Evolutionary conservation across 2,888 invertebrate species (phyloP), one percentile per base, ranked within the genome.

Genomic region (Dolichopus griseipennis): DNA sequence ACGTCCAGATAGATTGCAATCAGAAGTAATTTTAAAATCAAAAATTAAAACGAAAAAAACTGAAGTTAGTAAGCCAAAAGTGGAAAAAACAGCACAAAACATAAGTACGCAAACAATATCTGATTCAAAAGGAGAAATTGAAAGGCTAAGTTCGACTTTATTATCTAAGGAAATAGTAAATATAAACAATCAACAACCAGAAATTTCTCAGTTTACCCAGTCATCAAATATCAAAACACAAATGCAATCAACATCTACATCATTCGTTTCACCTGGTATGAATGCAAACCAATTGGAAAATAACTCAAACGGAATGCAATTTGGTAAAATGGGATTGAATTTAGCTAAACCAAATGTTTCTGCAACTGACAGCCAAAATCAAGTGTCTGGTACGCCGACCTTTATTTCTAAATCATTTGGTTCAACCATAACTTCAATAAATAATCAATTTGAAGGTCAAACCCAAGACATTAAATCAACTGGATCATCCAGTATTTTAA

Each of bases 21-120:
- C 81, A 0, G 81, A 81, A 71, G 78, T 81, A 0, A 77, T 82
- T 66, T 69, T 79, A 18, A 81, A 81, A 72, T 78, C 77, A 3
- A 79, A 76, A 65, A 68, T 75, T 1, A 76, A 75, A 63, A 75
- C 74, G 12, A 27, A 63, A 18, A 27, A 22, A 62, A 22, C 10
- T 10, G 10, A 22, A 21, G 9, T n/a, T 9, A 22, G 9, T 10
- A 22, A 62, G 62, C 1, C 21, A 61, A 61, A 20, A 61, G 9
- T n/a, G 7, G 62, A 15, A 62, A 22, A 62, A 22, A 62, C 22
- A 12, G 8, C 7, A 10, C 20, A 5, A 12, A 52, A n/a, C n/a
- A n/a, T 5, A 52, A 52, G 18, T 18, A 18, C 15, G 2, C 52
- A 52, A 52, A 52, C 18, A 52, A 52, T 6, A 18, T 18, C 6